Conservation (phyloP, 2,797 vertebrate species). For the Ciconia nigra region DNA sequence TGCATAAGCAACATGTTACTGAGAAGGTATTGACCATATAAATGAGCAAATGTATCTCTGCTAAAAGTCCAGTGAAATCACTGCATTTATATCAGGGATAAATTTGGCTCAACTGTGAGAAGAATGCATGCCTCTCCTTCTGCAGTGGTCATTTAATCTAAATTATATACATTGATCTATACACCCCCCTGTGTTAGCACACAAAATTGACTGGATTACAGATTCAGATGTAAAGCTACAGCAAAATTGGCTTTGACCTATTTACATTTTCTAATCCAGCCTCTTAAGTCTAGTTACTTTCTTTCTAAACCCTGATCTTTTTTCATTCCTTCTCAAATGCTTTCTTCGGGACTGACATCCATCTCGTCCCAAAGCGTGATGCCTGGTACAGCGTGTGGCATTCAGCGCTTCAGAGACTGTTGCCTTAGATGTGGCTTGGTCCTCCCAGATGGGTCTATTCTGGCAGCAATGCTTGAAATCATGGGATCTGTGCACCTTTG, state of each 20-base stretch:
- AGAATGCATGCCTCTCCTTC: not conserved
- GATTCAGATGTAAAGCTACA: not conserved
- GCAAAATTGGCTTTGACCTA: slow-evolving; percentile 10
- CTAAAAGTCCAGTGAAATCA: not conserved
- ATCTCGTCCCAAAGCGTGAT: not conserved
- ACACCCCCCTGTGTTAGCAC: not conserved
- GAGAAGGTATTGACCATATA: not conserved
- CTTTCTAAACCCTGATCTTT: not conserved
- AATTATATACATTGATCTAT: not conserved
- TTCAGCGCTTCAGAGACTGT: not conserved
- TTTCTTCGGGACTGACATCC: not conserved
- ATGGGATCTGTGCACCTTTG: not conserved
- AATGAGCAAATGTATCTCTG: not conserved
- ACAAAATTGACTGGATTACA: not conserved
- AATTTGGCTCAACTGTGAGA: not conserved
- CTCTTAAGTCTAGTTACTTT: not conserved
- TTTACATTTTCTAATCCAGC: slow-evolving; percentile 14
- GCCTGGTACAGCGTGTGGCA: not conserved
- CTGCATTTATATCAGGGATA: not conserved
- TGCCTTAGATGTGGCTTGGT: not conserved
- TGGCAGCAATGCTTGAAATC: not conserved
- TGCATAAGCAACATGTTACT: not conserved
- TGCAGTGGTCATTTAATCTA: slow-evolving; percentile 29
- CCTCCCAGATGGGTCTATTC: not conserved
- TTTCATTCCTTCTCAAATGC: not conserved